A percentile compares a stretch with the other conserved stretches of the same genome.
phyloP scores from a whole-genome alignment of 2,888 invertebrate genomes.

The Peribatodes rhomboidaria region DNA sequence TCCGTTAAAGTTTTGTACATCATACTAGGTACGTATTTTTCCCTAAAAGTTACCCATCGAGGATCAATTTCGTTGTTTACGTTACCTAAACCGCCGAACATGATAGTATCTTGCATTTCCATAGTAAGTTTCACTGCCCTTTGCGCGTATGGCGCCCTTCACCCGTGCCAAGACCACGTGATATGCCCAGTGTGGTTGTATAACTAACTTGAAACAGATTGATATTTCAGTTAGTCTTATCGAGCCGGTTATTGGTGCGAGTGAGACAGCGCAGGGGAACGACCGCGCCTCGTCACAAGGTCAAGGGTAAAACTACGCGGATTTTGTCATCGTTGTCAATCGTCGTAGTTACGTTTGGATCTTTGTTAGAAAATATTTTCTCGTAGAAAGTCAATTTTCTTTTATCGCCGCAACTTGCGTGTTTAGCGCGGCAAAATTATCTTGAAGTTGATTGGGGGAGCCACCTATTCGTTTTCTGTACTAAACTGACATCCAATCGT shows the following conservation, averaged over 20 bases:
- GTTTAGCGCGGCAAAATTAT: constrained; percentile 10
- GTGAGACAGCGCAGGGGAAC: constrained; percentile 60
- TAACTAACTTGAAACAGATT: constrained; percentile 19
- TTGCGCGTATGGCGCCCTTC: background rate
- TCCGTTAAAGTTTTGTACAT: no score
- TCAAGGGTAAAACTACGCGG: constrained; percentile 51
- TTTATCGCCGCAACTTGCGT: constrained; percentile 31
- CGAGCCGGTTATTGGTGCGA: constrained; percentile 46
- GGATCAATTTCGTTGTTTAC: background rate
- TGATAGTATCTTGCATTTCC: background rate
- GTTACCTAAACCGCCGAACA: background rate
- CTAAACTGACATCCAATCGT: background rate
- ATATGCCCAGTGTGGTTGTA: background rate
- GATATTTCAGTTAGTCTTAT: constrained; percentile 52
- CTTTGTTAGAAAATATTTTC: constrained; percentile 19
- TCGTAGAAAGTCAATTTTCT: constrained; percentile 25
- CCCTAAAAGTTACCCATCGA: background rate
- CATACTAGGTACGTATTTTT: no score
- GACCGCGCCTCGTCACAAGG: constrained; percentile 63
- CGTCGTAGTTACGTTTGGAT: constrained; percentile 18
- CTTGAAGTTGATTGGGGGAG: background rate
- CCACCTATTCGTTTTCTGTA: background rate
- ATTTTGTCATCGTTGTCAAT: constrained; percentile 32
- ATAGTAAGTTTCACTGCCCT: constrained; percentile 10
- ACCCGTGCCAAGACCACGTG: background rate